A percentile compares a stretch with the other conserved stretches of the same genome.
Conservation (phyloP, 1,140 invertebrate species). For the Lucilia sericata region DNA sequence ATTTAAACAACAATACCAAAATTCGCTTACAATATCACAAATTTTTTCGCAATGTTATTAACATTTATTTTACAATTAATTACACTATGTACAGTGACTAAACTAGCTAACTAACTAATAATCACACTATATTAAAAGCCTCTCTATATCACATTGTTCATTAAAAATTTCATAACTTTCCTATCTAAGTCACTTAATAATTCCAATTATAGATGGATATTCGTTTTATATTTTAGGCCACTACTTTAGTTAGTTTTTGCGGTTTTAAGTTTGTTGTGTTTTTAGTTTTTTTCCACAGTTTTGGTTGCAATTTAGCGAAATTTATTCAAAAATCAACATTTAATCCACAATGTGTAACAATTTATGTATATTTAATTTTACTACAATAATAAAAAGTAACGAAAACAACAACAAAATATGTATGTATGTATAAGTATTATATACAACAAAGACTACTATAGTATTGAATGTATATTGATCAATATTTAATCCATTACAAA, state of each 20-base stretch:
- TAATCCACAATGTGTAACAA: not conserved
- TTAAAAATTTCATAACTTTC: not conserved
- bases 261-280: not conserved
- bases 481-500: not conserved
- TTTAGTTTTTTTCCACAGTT: not conserved
- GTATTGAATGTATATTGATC: not conserved
- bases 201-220: not conserved
- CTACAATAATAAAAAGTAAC: slow-evolving; percentile 11
- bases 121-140: too few species aligned
- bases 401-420: not conserved
- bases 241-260: not conserved
- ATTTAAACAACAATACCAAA: too few species aligned
- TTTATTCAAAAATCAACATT: slow-evolving; percentile 5
- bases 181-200: slow-evolving; percentile 11
- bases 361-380: slow-evolving; percentile 20
- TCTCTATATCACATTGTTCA: too few species aligned
- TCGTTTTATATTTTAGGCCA: not conserved
- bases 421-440: slow-evolving; percentile 1
- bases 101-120: too few species aligned
- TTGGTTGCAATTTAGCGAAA: not conserved
- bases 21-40: too few species aligned
- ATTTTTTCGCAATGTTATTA: too few species aligned
- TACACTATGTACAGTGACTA: too few species aligned
- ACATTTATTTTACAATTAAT: too few species aligned
- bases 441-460: not conserved